Conservation (phyloP, 2,797 vertebrate species). For the Microhierax caerulescens region DNA sequence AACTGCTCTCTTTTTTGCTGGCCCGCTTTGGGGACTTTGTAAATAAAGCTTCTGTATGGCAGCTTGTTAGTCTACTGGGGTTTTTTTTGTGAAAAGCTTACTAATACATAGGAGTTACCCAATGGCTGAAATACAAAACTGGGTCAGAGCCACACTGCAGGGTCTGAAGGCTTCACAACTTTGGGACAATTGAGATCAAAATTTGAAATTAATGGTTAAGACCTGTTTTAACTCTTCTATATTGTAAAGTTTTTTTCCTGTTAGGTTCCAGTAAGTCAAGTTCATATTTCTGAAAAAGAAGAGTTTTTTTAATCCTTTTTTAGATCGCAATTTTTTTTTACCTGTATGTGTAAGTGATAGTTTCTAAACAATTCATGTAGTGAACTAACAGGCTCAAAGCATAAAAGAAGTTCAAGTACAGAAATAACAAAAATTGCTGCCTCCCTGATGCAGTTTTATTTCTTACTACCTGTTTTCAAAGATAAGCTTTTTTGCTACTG, state of each 20-base stretch:
- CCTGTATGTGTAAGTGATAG: background rate
- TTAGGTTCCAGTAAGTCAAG: background rate
- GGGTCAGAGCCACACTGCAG: background rate
- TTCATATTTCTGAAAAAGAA: background rate
- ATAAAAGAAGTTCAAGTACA: background rate
- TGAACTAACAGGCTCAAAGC: background rate
- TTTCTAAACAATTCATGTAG: background rate
- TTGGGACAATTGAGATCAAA: background rate
- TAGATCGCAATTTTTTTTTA: background rate
- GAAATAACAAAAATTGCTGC: background rate
- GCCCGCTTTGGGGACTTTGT: background rate
- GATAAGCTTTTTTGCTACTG: background rate
- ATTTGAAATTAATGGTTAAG: background rate
- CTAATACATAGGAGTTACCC: background rate
- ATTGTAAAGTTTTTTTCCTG: background rate
- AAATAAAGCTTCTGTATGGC: background rate
- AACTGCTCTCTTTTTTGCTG: background rate
- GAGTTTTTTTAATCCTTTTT: background rate
- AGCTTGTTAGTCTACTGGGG: background rate
- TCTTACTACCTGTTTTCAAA: background rate
- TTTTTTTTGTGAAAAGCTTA: background rate
- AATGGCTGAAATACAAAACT: background rate
- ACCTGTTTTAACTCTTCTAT: background rate
- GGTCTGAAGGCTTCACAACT: background rate
- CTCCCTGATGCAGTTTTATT: background rate